Evolutionary conservation across 2,113 vertebrate genomes (phyloP).

Genomic region (Corythornis madagascariensis): DNA sequence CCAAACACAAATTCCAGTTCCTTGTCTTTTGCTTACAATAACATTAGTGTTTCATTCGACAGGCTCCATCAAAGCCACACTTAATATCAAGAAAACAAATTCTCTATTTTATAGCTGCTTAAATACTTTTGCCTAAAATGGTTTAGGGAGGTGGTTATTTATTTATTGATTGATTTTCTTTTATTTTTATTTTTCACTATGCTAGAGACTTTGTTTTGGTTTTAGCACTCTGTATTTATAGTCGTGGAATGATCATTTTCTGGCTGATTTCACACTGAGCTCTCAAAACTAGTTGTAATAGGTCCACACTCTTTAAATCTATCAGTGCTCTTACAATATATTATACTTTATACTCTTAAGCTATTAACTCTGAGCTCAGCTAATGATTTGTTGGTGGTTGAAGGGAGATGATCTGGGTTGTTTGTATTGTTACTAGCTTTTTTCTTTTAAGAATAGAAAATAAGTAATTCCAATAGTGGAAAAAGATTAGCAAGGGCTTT

Average conservation of each 20-base stretch:
- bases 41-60: conserved; percentile 73
- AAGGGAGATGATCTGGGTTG: neutral
- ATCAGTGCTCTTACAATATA: conserved; percentile 57
- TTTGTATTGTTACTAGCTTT: neutral
- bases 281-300: conserved; percentile 75
- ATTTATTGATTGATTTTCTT: conserved; percentile 74
- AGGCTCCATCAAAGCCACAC: conserved; percentile 73
- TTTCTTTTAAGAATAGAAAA: conserved; percentile 20
- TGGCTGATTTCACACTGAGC: conserved; percentile 78
- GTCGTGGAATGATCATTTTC: conserved; percentile 75
- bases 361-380: conserved; percentile 67
- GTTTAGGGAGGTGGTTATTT: conserved; percentile 32
- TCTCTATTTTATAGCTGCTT: conserved; percentile 73
- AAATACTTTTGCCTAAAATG: conserved; percentile 76
- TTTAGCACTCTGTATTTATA: conserved; percentile 76
- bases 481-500: neutral
- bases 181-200: conserved; percentile 22
- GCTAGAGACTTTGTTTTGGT: conserved; percentile 66
- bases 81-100: conserved; percentile 77
- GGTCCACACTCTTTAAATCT: conserved; percentile 73
- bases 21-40: conserved; percentile 72
- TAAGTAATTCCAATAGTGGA: conserved; percentile 22
- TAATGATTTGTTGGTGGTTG: conserved; percentile 69
- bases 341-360: conserved; percentile 72
- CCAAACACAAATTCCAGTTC: conserved; percentile 63